Base-by-base conservation (phyloP, 2,888 invertebrate species). In the Nomada hirtipes region DNA sequence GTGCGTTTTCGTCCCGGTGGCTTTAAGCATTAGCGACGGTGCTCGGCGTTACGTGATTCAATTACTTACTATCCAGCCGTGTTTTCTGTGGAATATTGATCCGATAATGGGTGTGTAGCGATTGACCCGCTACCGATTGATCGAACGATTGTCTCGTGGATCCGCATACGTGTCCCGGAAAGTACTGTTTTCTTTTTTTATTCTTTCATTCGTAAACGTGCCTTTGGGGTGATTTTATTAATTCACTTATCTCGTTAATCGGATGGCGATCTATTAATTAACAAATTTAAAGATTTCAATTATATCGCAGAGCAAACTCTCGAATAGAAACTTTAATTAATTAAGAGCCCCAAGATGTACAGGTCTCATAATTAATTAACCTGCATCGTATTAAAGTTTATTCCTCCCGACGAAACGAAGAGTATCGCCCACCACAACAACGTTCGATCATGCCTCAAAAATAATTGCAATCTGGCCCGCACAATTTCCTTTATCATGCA, bases 21-120 rank as follows among this genome's bases (percentile, higher is more conserved):
- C 86, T 87, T 86, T 87, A 87, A 86, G 86, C 88, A 90, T 90
- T 88, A 86, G 81, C 84, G 87, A 88, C 89, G 85, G 76, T 82
- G 78, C 77, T 72, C 79, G 79, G 42, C 7, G 75, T 85, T 89
- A 90, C 91, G 91, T 91, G 91, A 90, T 89, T 82, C 87, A 84
- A 89, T 88, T 90, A 86, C 87, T 89, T 55, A 88, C 88, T 81
- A 86, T 85, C 73, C 74, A 78, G 59, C 61, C 67, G 75, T 72
- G 84, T 73, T 87, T 88, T 86, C 82, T 73, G 64, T 65, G 69
- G 89, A 89, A 89, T 89, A 89, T 86, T 89, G 89, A 89, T 89
- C 81, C 77, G 67, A 73, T 81, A 82, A 78, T 76, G 72, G 64
- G 36, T 65, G 84, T 77, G 82, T 76, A 83, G 84, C 82, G 79